Conservation (phyloP, 2,113 vertebrate species). For the Bubo blakistoni region DNA sequence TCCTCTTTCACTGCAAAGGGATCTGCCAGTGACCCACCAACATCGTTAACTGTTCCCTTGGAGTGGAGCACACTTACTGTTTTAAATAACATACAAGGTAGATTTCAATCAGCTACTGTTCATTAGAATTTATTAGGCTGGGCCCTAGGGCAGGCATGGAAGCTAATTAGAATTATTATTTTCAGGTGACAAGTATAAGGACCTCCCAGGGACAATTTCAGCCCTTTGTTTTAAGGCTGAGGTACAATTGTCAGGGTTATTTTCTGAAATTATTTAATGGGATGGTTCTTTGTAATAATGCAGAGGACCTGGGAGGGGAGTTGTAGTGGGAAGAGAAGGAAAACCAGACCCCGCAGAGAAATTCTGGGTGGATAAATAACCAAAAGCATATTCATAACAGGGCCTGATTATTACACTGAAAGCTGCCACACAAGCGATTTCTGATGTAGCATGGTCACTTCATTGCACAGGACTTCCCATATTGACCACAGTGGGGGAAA, state of each 20-base stretch:
- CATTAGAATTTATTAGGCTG: not conserved
- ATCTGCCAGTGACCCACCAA: not conserved
- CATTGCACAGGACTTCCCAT: not conserved
- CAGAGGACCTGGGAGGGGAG: not conserved
- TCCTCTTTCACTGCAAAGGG: not conserved
- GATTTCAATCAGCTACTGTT: not conserved
- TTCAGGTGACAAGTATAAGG: not conserved
- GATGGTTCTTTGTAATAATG: not conserved
- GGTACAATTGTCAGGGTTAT: not conserved
- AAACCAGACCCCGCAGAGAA: not conserved
- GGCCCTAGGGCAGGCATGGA: not conserved
- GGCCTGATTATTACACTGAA: not conserved
- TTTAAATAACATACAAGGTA: not conserved
- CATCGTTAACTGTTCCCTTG: not conserved
- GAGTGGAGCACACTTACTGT: not conserved
- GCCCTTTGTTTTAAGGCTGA: not conserved
- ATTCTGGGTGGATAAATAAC: not conserved
- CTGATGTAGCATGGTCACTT: not conserved
- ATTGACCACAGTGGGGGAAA: not conserved
- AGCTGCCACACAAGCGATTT: not conserved
- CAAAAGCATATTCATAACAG: not conserved
- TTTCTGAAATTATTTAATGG: not conserved
- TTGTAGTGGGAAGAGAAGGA: not conserved
- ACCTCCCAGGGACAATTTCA: not conserved
- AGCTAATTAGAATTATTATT: conserved; percentile 3